These are phyloP conservation scores for Nematopogon swammerdamellus DNA, from an alignment of 2,888 invertebrate genomes.

Conservation along the genomic window DNA sequence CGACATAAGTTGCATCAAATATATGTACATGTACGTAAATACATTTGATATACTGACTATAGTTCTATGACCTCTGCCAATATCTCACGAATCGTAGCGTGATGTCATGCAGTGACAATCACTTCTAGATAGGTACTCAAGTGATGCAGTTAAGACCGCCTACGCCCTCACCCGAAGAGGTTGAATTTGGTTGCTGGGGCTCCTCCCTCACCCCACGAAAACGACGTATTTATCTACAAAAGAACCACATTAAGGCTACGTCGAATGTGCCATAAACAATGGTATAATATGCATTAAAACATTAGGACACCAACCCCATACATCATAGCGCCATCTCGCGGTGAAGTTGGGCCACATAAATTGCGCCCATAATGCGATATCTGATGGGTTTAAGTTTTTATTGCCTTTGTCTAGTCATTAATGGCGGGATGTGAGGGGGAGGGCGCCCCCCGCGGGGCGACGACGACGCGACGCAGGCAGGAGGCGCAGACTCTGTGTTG, in stretches of 20 bases:
- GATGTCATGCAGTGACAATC: too few relatives aligned
- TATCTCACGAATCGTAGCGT: too few relatives aligned
- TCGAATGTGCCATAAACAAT: slow-evolving; percentile 26
- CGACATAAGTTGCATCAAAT: too few relatives aligned
- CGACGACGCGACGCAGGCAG: not conserved
- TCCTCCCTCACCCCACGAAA: not conserved
- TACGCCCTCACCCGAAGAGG: too few relatives aligned
- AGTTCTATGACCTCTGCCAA: too few relatives aligned
- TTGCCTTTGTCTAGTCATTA: slow-evolving; percentile 26
- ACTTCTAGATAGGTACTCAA: too few relatives aligned
- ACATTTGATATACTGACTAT: too few relatives aligned
- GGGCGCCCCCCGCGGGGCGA: not conserved
- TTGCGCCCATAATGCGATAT: slow-evolving; percentile 18
- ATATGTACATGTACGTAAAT: too few relatives aligned
- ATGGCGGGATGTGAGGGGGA: slow-evolving; percentile 10
- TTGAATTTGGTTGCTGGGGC: too few relatives aligned
- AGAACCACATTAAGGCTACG: slow-evolving; percentile 17
- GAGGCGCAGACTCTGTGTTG: not conserved
- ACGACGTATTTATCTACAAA: slow-evolving; percentile 4
- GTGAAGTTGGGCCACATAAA: slow-evolving; percentile 14
- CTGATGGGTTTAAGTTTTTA: slow-evolving; percentile 38
- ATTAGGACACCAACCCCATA: slow-evolving; percentile 18
- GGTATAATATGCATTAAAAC: slow-evolving; percentile 31
- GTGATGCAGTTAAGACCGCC: too few relatives aligned
- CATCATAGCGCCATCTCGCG: slow-evolving; percentile 4